phyloP scores from a whole-genome alignment of 2,888 invertebrate species.

The Polydrusus tereticollis region DNA sequence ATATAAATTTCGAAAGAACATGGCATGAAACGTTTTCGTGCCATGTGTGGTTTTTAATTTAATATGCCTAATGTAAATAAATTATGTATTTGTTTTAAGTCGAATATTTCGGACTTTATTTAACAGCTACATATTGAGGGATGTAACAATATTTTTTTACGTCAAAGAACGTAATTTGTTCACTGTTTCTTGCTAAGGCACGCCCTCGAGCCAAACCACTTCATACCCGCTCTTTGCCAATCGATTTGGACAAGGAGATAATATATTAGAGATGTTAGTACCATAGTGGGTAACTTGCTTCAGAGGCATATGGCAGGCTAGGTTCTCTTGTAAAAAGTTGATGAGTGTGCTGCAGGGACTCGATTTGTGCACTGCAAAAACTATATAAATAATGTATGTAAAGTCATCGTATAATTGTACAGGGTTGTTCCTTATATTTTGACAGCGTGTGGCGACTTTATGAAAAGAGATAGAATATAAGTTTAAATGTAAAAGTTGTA shows the following conservation, averaged over 20 bases:
- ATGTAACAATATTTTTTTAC: too few relatives aligned
- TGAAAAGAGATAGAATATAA: too few relatives aligned
- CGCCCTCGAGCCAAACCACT: slow-evolving; percentile 14
- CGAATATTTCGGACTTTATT: too few relatives aligned
- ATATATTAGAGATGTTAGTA: slow-evolving; percentile 26
- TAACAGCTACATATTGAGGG: too few relatives aligned
- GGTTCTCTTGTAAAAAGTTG: slow-evolving; percentile 33
- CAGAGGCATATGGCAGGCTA: slow-evolving; percentile 36
- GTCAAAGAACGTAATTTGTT: too few relatives aligned
- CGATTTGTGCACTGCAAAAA: too few relatives aligned
- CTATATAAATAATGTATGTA: too few relatives aligned
- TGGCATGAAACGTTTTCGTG: slow-evolving; percentile 11
- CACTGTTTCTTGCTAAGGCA: background rate
- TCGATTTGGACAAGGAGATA: slow-evolving; percentile 32
- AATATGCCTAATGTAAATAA: slow-evolving; percentile 1
- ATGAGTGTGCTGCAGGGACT: slow-evolving; percentile 37
- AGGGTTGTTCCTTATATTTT: too few relatives aligned
- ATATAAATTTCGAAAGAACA: slow-evolving; percentile 7
- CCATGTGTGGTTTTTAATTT: slow-evolving; percentile 1
- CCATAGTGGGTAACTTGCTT: slow-evolving; percentile 36
- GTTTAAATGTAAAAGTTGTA: too few relatives aligned
- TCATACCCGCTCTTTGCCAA: slow-evolving; percentile 16
- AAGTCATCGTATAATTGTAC: too few relatives aligned
- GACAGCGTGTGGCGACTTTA: too few relatives aligned
- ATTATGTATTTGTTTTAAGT: background rate